Conservation (phyloP, 2,113 vertebrate genomes). For the Porphyrio hochstetteri region DNA sequence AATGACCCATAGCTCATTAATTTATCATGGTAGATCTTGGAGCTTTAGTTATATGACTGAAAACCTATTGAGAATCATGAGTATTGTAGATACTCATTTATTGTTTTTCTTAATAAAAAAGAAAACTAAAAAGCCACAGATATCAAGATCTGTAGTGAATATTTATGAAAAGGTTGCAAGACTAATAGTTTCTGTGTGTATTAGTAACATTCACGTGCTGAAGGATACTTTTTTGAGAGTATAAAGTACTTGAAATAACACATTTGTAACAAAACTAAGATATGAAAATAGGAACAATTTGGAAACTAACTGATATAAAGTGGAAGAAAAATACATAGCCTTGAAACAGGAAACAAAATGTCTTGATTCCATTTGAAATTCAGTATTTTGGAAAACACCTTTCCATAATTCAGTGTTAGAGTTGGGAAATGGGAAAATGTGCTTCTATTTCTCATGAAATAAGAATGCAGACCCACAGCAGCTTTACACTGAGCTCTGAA, state of each 20-base stretch:
- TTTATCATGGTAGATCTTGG: not conserved
- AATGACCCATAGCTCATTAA: not conserved
- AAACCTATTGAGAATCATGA: not conserved
- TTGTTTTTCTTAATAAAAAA: not conserved
- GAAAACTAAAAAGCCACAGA: not conserved
- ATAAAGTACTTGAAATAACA: not conserved
- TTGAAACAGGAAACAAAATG: not conserved
- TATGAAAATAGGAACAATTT: not conserved
- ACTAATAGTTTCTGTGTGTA: not conserved
- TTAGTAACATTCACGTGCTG: not conserved
- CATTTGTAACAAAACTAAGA: not conserved
- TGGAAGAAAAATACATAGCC: not conserved
- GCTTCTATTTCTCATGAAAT: not conserved
- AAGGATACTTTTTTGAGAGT: not conserved
- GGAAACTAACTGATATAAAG: not conserved
- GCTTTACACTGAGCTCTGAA: not conserved
- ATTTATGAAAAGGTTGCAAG: not conserved
- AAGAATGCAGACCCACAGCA: no score
- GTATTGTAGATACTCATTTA: not conserved
- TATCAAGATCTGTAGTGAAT: not conserved
- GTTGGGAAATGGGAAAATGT: not conserved
- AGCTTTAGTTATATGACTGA: not conserved
- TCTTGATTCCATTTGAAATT: not conserved
- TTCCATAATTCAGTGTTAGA: not conserved
- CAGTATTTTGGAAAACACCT: not conserved